Percentiles rank a stretch among this genome's conserved stretches.
phyloP scores from a whole-genome alignment of 2,113 vertebrate species.

The Austrofundulus limnaeus region DNA sequence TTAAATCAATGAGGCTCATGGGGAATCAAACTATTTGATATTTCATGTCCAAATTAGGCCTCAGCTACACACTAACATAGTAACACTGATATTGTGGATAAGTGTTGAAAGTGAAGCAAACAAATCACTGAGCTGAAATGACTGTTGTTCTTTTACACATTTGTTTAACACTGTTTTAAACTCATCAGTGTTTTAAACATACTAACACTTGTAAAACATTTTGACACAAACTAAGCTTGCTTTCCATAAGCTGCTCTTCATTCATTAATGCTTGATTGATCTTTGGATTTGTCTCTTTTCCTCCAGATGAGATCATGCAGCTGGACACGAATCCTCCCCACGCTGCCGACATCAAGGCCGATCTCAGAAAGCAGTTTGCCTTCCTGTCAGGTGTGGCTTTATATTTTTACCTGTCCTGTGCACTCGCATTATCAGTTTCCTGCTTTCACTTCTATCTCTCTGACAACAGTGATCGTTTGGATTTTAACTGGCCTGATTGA shows the following conservation, averaged over 20 bases:
- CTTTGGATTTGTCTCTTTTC: conserved; percentile 22
- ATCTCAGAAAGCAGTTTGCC: conserved; percentile 92
- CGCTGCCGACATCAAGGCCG: conserved; percentile 90
- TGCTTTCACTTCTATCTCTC: background rate
- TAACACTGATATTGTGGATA: too few species aligned
- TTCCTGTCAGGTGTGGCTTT: conserved; percentile 88
- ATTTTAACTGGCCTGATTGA: background rate
- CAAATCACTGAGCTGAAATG: too few species aligned
- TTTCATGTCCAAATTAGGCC: too few species aligned
- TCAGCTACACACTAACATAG: too few species aligned
- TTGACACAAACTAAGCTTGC: background rate
- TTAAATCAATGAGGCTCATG: too few species aligned
- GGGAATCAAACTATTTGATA: too few species aligned
- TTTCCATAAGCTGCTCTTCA: background rate
- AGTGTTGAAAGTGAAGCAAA: too few species aligned
- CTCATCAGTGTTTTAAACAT: too few species aligned
- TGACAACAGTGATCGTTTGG: background rate
- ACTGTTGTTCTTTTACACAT: too few species aligned
- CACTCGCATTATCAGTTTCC: background rate
- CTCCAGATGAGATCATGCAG: conserved; percentile 98
- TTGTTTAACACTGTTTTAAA: too few species aligned
- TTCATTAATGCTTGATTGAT: conserved; percentile 1
- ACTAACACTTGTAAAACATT: background rate
- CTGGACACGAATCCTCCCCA: conserved; percentile 87
- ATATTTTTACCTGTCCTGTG: background rate